Evolutionary conservation across 2,888 invertebrate genomes (phyloP).

Genomic region (Lymantria dispar): DNA sequence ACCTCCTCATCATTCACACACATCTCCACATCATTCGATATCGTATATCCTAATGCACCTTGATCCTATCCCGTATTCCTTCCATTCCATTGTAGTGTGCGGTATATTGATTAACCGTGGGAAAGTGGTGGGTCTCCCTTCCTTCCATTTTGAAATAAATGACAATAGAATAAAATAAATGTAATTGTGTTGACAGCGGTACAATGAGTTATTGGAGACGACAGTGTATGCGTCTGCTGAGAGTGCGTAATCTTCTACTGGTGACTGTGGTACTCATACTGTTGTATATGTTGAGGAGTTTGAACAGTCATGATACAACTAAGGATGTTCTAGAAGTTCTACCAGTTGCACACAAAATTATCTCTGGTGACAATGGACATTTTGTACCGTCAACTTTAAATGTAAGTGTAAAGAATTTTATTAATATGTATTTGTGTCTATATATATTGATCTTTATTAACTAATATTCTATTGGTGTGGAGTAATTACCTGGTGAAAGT

Average conservation of each 20-base stretch:
- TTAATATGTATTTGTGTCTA: too few relatives aligned
- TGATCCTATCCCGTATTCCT: too few relatives aligned
- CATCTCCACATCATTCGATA: too few relatives aligned
- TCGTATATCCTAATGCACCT: too few relatives aligned
- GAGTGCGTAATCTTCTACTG: constrained; percentile 54
- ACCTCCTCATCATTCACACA: too few relatives aligned
- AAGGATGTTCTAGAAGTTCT: constrained; percentile 22
- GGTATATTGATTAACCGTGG: too few relatives aligned
- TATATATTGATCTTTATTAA: too few relatives aligned
- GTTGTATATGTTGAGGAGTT: constrained; percentile 48
- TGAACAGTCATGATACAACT: constrained; percentile 28
- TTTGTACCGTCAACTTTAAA: constrained; percentile 55
- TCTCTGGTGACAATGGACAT: constrained; percentile 17
- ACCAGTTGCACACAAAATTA: constrained; percentile 10
- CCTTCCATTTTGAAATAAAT: too few relatives aligned
- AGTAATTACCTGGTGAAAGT: too few relatives aligned
- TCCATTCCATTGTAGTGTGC: too few relatives aligned
- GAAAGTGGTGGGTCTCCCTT: too few relatives aligned
- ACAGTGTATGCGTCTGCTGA: constrained; percentile 47
- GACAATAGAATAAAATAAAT: not conserved
- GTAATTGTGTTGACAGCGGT: constrained; percentile 12
- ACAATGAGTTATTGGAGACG: constrained; percentile 44
- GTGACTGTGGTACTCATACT: constrained; percentile 52
- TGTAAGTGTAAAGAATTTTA: constrained; percentile 32
- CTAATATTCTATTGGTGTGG: too few relatives aligned